Conservation (phyloP, 1,140 invertebrate species). For the Antheraea pernyi region DNA sequence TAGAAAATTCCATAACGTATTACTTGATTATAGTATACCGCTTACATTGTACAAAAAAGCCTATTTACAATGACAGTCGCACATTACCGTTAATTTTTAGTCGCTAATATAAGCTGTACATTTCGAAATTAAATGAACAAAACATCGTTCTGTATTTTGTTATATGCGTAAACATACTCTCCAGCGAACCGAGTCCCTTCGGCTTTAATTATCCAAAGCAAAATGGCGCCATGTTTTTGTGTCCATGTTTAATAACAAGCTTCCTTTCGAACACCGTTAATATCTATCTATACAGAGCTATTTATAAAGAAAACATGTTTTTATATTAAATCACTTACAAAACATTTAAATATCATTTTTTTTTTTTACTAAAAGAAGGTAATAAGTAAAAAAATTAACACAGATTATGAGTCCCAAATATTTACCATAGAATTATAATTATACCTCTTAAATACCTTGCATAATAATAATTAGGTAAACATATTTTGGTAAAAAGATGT, state of each 20-base stretch:
- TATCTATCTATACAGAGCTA: background rate
- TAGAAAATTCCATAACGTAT: too few species aligned
- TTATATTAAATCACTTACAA: too few species aligned
- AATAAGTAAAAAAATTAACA: too few species aligned
- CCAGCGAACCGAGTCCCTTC: background rate
- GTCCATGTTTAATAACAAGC: background rate
- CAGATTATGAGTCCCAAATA: too few species aligned
- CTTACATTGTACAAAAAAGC: background rate
- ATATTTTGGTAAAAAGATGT: too few species aligned
- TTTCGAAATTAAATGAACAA: constrained; percentile 2
- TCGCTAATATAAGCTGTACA: background rate
- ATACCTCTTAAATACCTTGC: too few species aligned
- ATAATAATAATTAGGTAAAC: too few species aligned
- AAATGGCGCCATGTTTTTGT: background rate
- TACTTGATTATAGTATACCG: too few species aligned
- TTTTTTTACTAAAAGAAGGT: too few species aligned
- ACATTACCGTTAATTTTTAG: background rate
- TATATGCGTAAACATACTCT: background rate
- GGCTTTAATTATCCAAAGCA: background rate
- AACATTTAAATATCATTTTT: too few species aligned
- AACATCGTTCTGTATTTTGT: background rate
- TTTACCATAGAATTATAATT: too few species aligned
- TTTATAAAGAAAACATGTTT: background rate
- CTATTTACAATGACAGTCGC: background rate
- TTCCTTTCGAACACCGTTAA: background rate